Conservation (phyloP, 2,113 vertebrate genomes). For the Ptychochromis oligacanthus region DNA sequence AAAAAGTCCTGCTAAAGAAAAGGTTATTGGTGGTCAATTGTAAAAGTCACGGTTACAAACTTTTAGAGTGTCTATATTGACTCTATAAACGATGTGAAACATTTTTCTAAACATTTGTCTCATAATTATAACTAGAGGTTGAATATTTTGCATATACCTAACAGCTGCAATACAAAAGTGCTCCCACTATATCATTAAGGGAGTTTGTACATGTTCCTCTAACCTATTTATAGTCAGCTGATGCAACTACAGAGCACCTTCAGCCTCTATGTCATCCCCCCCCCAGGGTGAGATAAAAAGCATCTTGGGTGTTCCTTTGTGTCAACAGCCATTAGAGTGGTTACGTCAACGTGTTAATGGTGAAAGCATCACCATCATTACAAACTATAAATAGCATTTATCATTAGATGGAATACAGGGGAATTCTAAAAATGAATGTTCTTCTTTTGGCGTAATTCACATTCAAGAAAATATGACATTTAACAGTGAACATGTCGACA, state of each 20-base stretch:
- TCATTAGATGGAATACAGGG: not conserved
- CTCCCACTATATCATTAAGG: conserved; percentile 21
- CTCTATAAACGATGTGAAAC: not conserved
- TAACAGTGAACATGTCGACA: not conserved
- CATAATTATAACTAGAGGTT: not conserved
- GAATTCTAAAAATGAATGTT: not conserved
- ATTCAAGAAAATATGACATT: not conserved
- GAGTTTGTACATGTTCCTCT: conserved; percentile 26
- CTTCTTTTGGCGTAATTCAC: not conserved
- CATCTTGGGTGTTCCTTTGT: conserved; percentile 30
- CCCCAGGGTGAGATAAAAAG: conserved; percentile 4
- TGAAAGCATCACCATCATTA: not conserved
- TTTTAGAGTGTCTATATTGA: not conserved
- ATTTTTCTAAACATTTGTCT: not conserved
- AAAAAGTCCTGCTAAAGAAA: not conserved
- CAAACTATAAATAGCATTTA: not conserved
- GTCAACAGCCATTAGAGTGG: conserved; percentile 27
- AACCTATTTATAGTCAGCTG: conserved; percentile 34
- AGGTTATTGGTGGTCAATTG: not conserved
- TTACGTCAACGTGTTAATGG: not conserved
- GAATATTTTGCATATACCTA: conserved; percentile 9
- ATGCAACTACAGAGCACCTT: conserved; percentile 42
- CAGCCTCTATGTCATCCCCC: conserved; percentile 13
- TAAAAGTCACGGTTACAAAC: not conserved
- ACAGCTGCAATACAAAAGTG: conserved; percentile 30